These are phyloP conservation scores for Plecotus auritus DNA, from an alignment of 2,113 vertebrate genomes.

Conservation along the genomic window DNA sequence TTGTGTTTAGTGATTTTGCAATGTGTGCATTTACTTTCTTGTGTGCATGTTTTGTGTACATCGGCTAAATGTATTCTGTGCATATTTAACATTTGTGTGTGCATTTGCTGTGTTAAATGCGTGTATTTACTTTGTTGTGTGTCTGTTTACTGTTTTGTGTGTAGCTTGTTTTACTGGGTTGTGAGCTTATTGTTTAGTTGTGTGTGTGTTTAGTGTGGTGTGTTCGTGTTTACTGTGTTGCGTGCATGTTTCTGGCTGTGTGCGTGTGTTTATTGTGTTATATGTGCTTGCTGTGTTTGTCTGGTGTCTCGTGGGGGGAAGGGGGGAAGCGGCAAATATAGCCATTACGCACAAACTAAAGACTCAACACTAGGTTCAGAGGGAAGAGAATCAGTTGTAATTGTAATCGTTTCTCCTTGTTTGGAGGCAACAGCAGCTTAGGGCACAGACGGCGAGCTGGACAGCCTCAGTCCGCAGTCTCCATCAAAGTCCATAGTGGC, in stretches of 20 bases:
- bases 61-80: background rate
- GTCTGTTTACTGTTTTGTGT: background rate
- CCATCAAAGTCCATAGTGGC: background rate
- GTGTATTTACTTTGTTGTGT: background rate
- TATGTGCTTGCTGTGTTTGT: background rate
- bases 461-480: background rate
- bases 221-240: background rate
- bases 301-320: background rate
- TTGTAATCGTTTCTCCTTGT: background rate
- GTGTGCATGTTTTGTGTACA: background rate
- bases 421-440: background rate
- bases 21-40: background rate
- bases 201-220: background rate
- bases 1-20: background rate
- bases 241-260: background rate
- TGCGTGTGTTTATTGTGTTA: background rate
- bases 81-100: background rate
- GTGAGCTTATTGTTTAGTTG: background rate
- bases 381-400: background rate
- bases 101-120: background rate
- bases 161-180: background rate
- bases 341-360: background rate
- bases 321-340: background rate
- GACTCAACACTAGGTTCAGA: background rate
- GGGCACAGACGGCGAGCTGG: background rate